Percentiles rank a stretch among this genome's conserved stretches.
These are phyloP conservation scores for Drosophila lacteicornis DNA, from an alignment of 1,140 invertebrate genomes.

Conservation along the genomic window DNA sequence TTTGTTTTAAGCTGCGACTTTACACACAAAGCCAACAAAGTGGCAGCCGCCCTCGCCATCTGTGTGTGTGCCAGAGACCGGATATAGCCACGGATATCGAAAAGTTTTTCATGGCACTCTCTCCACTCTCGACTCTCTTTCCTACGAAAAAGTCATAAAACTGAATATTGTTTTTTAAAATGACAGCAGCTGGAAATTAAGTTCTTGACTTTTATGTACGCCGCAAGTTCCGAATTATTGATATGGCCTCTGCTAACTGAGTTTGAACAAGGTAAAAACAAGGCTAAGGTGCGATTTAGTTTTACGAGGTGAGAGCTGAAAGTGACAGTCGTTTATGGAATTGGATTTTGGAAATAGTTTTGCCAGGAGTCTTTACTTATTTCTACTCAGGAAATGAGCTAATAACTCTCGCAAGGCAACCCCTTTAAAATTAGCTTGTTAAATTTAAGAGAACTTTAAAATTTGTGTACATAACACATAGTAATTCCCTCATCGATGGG, in stretches of 20 bases:
- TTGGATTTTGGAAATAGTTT: conserved; percentile 2
- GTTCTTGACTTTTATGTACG: conserved; percentile 80
- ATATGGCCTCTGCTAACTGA: conserved; percentile 58
- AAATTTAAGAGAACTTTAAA: neutral
- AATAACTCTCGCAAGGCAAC: neutral
- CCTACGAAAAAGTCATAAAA: conserved; percentile 61
- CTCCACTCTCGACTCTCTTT: neutral
- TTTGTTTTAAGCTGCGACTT: conserved; percentile 80
- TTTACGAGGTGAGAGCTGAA: conserved; percentile 34
- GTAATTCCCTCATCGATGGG: conserved; percentile 27
- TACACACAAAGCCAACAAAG: conserved; percentile 79
- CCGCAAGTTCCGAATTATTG: conserved; percentile 77
- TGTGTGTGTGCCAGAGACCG: conserved; percentile 48
- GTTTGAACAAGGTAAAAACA: conserved; percentile 5
- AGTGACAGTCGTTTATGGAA: conserved; percentile 24
- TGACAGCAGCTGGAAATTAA: conserved; percentile 80
- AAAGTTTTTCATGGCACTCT: conserved; percentile 67
- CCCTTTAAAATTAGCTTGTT: neutral
- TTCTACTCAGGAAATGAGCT: neutral
- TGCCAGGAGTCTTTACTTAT: neutral
- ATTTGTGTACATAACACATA: conserved; percentile 5
- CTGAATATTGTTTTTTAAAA: conserved; percentile 74
- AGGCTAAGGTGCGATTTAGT: conserved; percentile 12
- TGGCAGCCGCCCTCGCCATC: conserved; percentile 41
- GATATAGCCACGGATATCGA: conserved; percentile 78